Percentiles rank a stretch among this genome's conserved stretches.
Conservation (phyloP, 2,113 vertebrate genomes). For the Verasper variegatus region DNA sequence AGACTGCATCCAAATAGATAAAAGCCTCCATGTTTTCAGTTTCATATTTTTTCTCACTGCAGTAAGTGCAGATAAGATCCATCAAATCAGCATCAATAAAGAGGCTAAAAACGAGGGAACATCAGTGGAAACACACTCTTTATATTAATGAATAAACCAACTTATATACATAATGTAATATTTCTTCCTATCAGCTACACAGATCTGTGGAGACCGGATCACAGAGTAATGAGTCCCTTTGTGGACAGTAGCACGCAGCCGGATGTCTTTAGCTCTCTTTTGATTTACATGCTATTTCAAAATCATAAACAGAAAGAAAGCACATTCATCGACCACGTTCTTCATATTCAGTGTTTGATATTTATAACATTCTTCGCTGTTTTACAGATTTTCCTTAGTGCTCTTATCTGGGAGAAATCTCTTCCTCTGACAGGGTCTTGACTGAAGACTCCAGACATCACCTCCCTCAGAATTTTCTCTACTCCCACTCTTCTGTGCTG, state of each 20-base stretch:
- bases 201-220: conserved; percentile 33
- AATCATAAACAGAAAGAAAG: not conserved
- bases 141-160: conserved; percentile 5
- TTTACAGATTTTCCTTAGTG: conserved; percentile 16
- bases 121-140: not conserved
- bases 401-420: conserved; percentile 30
- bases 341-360: not conserved
- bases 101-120: conserved; percentile 8
- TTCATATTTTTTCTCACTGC: no score
- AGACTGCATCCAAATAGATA: no score
- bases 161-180: conserved; percentile 12
- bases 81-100: conserved; percentile 15
- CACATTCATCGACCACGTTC: not conserved
- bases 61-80: not conserved
- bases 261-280: conserved; percentile 2
- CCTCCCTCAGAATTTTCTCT: conserved; percentile 68
- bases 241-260: conserved; percentile 23
- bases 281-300: conserved; percentile 1
- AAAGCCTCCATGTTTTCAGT: no score
- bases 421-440: conserved; percentile 65
- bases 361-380: conserved; percentile 9
- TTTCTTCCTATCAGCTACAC: conserved; percentile 18
- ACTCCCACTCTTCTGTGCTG: conserved; percentile 73
- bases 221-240: conserved; percentile 53
- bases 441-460: conserved; percentile 71